Percentiles rank a stretch among this genome's conserved stretches.
Evolutionary conservation across 2,888 invertebrate genomes (phyloP).

Genomic region (Yponomeuta sedellus): DNA sequence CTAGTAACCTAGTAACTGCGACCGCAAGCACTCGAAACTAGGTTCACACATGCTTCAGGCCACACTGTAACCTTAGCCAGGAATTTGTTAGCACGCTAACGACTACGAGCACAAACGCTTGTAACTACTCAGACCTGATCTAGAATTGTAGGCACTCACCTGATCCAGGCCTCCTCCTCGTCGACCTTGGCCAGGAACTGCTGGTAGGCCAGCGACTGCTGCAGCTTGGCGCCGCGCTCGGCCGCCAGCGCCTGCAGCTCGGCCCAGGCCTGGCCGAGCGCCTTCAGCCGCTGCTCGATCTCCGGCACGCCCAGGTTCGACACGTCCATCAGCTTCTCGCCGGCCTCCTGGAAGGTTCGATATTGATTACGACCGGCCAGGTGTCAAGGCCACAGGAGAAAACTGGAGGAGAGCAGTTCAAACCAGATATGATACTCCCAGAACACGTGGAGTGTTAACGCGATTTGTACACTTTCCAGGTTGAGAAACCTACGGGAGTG

Average conservation of each 20-base stretch:
- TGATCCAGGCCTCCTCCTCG: slow-evolving; percentile 99
- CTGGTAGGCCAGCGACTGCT: slow-evolving; percentile 97
- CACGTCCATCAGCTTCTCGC: slow-evolving; percentile 95
- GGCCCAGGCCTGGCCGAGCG: slow-evolving; percentile 94
- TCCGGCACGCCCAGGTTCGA: slow-evolving; percentile 94
- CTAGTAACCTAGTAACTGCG: slow-evolving; percentile 95
- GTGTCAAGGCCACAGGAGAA: too few relatives aligned
- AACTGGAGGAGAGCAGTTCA: too few relatives aligned
- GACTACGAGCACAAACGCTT: slow-evolving; percentile 71
- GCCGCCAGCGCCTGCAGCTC: slow-evolving; percentile 92
- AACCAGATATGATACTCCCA: too few relatives aligned
- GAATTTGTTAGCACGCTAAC: slow-evolving; percentile 97
- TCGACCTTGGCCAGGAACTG: slow-evolving; percentile 98
- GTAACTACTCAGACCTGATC: too few relatives aligned
- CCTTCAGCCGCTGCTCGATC: slow-evolving; percentile 88
- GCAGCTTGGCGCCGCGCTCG: slow-evolving; percentile 93
- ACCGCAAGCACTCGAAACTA: slow-evolving; percentile 92
- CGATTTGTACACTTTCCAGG: too few relatives aligned
- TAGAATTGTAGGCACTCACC: slow-evolving; percentile 54
- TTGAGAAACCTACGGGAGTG: too few relatives aligned
- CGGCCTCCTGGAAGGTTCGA: slow-evolving; percentile 74
- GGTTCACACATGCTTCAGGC: slow-evolving; percentile 94
- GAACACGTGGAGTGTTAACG: too few relatives aligned
- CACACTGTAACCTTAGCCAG: slow-evolving; percentile 93
- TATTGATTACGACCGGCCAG: too few relatives aligned